Evolutionary conservation across 35 echinoderm and acorn worm species (phyloP).

Genomic region (Holothuria glaberrima): DNA sequence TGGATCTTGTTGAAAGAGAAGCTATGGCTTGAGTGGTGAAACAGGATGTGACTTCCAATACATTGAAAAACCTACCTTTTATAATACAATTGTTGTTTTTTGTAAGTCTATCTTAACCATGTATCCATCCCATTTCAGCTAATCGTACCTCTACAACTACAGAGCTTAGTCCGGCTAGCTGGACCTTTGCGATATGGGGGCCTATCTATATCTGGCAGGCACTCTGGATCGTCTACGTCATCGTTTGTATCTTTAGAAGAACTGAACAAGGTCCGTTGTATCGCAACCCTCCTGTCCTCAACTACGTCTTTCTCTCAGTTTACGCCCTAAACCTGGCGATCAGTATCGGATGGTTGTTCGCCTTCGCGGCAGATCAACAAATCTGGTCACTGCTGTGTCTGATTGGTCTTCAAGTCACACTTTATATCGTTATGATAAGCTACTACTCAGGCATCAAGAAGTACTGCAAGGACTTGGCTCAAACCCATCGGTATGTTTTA

Average conservation of each 20-base stretch:
- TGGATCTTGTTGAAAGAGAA: too few species aligned
- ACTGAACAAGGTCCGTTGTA: constrained; percentile 67
- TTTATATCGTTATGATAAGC: constrained; percentile 17
- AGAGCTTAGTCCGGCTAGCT: constrained; percentile 69
- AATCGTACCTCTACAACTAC: constrained; percentile 9
- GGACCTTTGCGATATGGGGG: constrained; percentile 78
- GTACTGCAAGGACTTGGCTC: background rate
- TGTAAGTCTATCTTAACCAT: too few species aligned
- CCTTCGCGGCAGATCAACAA: constrained; percentile 14
- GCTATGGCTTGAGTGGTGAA: too few species aligned
- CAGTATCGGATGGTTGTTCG: constrained; percentile 71
- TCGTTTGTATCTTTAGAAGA: constrained; percentile 57
- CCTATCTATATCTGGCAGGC: constrained; percentile 72
- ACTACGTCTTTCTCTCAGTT: constrained; percentile 56
- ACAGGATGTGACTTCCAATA: too few species aligned
- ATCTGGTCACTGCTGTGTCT: constrained; percentile 39
- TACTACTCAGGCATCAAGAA: constrained; percentile 24
- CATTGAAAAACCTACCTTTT: too few species aligned
- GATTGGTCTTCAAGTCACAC: constrained; percentile 29
- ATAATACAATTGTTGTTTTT: too few species aligned
- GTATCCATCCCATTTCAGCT: background rate
- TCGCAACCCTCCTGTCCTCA: constrained; percentile 69
- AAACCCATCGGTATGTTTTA: constrained; percentile 6
- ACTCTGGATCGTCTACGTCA: constrained; percentile 63
- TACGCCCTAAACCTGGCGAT: constrained; percentile 65